Conservation (phyloP, 1,140 invertebrate species). For the Cepaea nemoralis region DNA sequence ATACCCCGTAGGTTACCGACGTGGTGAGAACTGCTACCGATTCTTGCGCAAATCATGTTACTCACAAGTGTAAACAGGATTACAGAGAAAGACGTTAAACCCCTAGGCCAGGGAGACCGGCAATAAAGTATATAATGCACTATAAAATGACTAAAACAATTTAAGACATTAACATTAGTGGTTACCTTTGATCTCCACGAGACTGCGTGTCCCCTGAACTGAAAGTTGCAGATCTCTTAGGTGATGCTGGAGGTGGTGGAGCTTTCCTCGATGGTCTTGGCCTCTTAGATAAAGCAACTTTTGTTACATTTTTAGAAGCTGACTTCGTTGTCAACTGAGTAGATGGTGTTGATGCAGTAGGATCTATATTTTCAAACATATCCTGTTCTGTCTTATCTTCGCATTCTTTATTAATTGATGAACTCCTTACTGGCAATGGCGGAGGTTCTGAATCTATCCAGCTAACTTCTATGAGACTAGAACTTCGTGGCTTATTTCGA, state of each 20-base stretch:
- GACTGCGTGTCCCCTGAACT: not conserved
- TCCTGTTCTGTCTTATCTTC: not conserved
- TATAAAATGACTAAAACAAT: not conserved
- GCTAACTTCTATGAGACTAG: not conserved
- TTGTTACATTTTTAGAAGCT: not conserved
- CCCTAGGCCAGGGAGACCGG: too few species aligned
- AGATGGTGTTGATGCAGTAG: not conserved
- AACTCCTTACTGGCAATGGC: not conserved
- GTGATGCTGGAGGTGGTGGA: constrained; percentile 46
- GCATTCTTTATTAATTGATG: too few species aligned
- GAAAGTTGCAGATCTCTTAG: constrained; percentile 23
- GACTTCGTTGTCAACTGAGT: too few species aligned
- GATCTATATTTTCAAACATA: constrained; percentile 1
- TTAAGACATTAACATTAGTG: not conserved
- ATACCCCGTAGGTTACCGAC: too few species aligned
- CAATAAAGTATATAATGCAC: not conserved
- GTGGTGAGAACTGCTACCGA: too few species aligned
- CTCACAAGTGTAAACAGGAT: too few species aligned
- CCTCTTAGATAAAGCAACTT: not conserved
- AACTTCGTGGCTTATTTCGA: constrained; percentile 42
- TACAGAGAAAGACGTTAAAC: too few species aligned
- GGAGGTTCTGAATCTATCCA: not conserved
- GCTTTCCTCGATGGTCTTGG: constrained; percentile 44
- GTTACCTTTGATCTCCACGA: constrained; percentile 1
- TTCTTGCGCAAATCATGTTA: too few species aligned